These are phyloP conservation scores for Nesospiza acunhae DNA, from an alignment of 2,113 vertebrate species.

Conservation along the genomic window DNA sequence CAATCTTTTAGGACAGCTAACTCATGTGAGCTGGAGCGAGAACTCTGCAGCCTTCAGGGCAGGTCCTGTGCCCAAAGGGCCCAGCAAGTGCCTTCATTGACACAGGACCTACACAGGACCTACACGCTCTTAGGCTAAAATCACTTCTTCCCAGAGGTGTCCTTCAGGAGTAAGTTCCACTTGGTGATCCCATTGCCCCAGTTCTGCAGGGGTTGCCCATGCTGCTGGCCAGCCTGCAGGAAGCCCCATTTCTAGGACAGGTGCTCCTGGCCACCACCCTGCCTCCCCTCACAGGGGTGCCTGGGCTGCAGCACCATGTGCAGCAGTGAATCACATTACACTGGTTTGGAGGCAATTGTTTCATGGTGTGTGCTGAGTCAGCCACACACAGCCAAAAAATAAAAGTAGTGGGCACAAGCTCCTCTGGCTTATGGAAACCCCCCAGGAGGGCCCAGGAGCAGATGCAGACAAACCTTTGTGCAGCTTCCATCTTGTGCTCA, in stretches of 20 bases:
- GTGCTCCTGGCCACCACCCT: neutral
- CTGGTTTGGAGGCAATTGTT: neutral
- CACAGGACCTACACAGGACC: neutral
- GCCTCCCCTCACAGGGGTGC: neutral
- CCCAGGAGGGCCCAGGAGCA: neutral
- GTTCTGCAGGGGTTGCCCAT: neutral
- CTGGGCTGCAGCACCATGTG: rapidly evolving
- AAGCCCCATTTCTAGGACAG: neutral
- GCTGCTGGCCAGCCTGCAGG: neutral
- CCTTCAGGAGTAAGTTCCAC: neutral
- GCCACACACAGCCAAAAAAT: neutral
- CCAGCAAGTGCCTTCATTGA: neutral
- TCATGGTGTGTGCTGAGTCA: neutral
- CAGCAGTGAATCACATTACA: neutral
- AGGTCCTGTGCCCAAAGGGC: neutral
- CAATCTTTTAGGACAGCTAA: neutral
- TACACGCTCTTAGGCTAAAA: rapidly evolving
- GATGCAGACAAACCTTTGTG: neutral
- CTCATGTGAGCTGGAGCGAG: neutral
- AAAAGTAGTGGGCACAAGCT: neutral
- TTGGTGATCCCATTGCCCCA: neutral
- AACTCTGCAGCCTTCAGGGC: neutral
- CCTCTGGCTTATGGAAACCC: neutral
- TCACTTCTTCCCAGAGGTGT: neutral
- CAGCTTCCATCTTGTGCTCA: neutral